Percentiles rank a stretch among this genome's conserved stretches.
phyloP scores from a whole-genome alignment of 2,113 vertebrate species.

The Myxocyprinus asiaticus region DNA sequence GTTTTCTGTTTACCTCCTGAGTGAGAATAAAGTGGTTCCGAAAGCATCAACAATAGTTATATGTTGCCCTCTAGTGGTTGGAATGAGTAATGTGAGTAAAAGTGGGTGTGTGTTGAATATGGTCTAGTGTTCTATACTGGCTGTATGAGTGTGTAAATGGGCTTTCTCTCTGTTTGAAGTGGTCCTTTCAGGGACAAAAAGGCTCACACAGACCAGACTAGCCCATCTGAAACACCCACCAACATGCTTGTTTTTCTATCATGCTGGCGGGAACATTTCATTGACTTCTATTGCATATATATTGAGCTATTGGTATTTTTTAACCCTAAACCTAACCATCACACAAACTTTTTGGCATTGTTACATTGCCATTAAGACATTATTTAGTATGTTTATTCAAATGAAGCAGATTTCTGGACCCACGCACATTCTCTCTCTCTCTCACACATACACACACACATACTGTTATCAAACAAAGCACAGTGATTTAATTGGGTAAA shows the following conservation, averaged over 20 bases:
- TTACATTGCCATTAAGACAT: too few species aligned
- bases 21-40: neutral
- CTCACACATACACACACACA: too few species aligned
- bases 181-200: slow-evolving; percentile 67
- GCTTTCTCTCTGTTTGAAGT: slow-evolving; percentile 72
- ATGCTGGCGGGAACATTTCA: neutral
- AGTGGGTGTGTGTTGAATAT: slow-evolving; percentile 45
- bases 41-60: neutral
- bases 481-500: too few species aligned
- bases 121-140: slow-evolving; percentile 31
- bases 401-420: too few species aligned
- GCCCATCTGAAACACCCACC: slow-evolving; percentile 48
- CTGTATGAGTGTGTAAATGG: slow-evolving; percentile 35
- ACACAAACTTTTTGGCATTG: neutral
- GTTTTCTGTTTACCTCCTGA: neutral
- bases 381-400: too few species aligned
- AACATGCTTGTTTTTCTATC: neutral
- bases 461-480: too few species aligned
- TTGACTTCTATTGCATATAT: neutral
- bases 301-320: neutral
- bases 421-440: too few species aligned
- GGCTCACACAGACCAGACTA: slow-evolving; percentile 57
- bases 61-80: slow-evolving; percentile 38
- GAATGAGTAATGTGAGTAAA: slow-evolving; percentile 40
- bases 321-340: neutral